phyloP scores from a whole-genome alignment of 2,113 vertebrate genomes.

The Malurus melanocephalus region DNA sequence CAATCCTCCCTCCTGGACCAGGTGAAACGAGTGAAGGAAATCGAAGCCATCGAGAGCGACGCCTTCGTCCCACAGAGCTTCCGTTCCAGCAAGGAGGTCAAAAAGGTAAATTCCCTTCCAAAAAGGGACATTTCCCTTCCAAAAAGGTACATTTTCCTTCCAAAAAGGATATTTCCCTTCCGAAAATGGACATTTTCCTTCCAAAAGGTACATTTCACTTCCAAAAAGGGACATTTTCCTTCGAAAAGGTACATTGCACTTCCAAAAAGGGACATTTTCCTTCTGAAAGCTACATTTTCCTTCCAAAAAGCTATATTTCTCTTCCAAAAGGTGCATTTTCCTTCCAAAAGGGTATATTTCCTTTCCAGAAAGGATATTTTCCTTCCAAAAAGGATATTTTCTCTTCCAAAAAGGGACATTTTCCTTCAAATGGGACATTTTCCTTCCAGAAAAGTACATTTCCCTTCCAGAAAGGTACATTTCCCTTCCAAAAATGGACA shows the following conservation, averaged over 20 bases:
- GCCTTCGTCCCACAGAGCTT: constrained; percentile 94
- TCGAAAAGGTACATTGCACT: constrained; percentile 72
- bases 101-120: constrained; percentile 78
- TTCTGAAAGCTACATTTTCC: constrained; percentile 73
- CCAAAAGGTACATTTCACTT: constrained; percentile 77
- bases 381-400: background rate
- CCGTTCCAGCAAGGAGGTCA: constrained; percentile 90
- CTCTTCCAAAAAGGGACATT: too few species aligned
- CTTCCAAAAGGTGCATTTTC: too few species aligned
- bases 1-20: constrained; percentile 89
- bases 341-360: too few species aligned
- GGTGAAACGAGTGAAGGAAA: constrained; percentile 93
- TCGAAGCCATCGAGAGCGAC: constrained; percentile 96
- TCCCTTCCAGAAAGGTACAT: background rate
- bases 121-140: background rate
- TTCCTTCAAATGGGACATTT: too few species aligned
- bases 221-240: background rate
- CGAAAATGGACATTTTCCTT: too few species aligned
- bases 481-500: too few species aligned
- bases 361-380: too few species aligned
- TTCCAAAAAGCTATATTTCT: too few species aligned
- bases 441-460: too few species aligned
- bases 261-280: background rate
- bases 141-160: too few species aligned
- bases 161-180: background rate